Evolutionary conservation across 2,113 vertebrate species (phyloP).

Genomic region (Scatophagus argus): DNA sequence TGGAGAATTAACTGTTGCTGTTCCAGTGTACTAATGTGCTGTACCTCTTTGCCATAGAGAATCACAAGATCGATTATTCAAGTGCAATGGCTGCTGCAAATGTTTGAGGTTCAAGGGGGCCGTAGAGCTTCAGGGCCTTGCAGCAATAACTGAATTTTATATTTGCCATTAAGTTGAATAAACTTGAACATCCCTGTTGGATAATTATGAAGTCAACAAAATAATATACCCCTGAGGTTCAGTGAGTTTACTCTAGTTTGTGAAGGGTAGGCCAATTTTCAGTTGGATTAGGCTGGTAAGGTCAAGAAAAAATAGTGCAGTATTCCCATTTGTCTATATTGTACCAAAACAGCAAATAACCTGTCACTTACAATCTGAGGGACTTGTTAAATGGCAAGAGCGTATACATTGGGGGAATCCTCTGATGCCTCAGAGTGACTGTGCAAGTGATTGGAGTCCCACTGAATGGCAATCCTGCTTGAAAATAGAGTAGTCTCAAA

Average conservation of each 20-base stretch:
- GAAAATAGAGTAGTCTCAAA: conserved; percentile 35
- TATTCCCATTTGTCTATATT: conserved; percentile 47
- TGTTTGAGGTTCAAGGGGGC: too few species aligned
- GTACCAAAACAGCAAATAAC: conserved; percentile 50
- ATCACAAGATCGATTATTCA: too few species aligned
- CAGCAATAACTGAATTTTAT: not conserved
- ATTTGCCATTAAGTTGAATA: not conserved
- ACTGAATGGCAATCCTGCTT: conserved; percentile 22
- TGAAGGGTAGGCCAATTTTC: conserved; percentile 7
- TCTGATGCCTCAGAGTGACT: conserved; percentile 24
- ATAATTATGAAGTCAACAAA: not conserved
- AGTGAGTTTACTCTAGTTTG: not conserved
- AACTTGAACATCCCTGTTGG: not conserved
- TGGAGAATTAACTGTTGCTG: too few species aligned
- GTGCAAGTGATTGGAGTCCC: conserved; percentile 30
- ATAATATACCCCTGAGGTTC: not conserved
- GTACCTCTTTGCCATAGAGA: too few species aligned
- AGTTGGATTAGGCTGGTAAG: conserved; percentile 2
- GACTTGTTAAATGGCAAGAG: conserved; percentile 42
- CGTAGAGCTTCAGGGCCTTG: not conserved
- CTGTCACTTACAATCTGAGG: conserved; percentile 56
- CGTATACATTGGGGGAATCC: conserved; percentile 23
- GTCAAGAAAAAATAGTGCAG: conserved; percentile 24
- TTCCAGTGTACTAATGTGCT: too few species aligned
- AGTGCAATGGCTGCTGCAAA: too few species aligned